Evolutionary conservation across 2,113 vertebrate genomes (phyloP), one percentile per base, ranked within the genome.

Genomic region (Dicentrarchus labrax): DNA sequence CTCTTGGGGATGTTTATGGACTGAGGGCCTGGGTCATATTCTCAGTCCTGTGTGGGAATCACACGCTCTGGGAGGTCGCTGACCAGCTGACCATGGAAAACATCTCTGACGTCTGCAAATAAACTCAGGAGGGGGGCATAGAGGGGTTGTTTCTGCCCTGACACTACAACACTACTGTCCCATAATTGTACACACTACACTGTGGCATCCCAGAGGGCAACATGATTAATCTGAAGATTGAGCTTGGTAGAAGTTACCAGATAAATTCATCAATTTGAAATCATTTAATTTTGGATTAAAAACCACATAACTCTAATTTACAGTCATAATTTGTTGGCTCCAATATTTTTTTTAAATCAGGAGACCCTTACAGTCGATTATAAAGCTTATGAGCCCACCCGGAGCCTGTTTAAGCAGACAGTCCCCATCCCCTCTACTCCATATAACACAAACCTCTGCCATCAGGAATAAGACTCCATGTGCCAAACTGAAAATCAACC

Each of bases 71-170:
- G 51, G 66, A 84, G 80, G 56, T 88, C 81, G 10, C 19, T 38
- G 12, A 54, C 72, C 78, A 77, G 83, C 83, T 88, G 76, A 89
- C 65, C 17, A 59, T 57, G 73, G 72, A 86, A 80, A 86, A 84
- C 82, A 82, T 83, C 39, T 81, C 65, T 84, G 83, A 90, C 66
- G 56, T 86, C 56, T 51, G 72, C 78, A 86, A 89, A 86, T 78
- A 82, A 82, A 75, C 65, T 39, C 15, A 22, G 19, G 43, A 68
- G 50, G 50, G 30, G 13, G 66, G 53, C 5, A 1, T 24, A 24
- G 45, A 19, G 10, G 60, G 24, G 30, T 50, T 72, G 60, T 36
- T 50, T 57, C 43, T 41, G 4, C 36, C 22, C 19, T 62, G 9
- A 62, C 4, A 48, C 41, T 54, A 47, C 17, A 65, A 7, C 64